Evolutionary conservation across 35 echinoderm and acorn worm genomes (phyloP).

Genomic region (Chiridota heheva): DNA sequence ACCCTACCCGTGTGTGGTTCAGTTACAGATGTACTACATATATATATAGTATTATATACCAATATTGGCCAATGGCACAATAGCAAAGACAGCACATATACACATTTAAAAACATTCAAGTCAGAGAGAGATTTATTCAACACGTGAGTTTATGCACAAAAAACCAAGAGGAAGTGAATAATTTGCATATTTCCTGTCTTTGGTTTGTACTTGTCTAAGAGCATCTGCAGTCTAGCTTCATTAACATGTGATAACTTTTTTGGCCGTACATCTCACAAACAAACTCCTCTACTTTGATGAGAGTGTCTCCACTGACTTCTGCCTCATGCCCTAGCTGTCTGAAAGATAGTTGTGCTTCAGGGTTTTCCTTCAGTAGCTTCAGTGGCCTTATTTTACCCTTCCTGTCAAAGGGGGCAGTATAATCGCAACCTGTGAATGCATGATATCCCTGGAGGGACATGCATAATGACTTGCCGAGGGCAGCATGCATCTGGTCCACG

Average conservation of each 20-base stretch:
- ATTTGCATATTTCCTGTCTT: background rate
- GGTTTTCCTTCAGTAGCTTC: background rate
- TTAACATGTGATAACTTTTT: background rate
- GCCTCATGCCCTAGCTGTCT: background rate
- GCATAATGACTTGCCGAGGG: background rate
- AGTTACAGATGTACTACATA: too few relatives aligned
- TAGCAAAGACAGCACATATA: too few relatives aligned
- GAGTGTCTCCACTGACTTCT: background rate
- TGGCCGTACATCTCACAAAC: background rate
- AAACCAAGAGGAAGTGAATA: background rate
- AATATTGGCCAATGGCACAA: too few relatives aligned
- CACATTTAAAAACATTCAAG: too few relatives aligned
- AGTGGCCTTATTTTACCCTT: conserved; percentile 1
- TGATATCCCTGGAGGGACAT: conserved; percentile 5
- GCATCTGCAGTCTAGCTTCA: background rate
- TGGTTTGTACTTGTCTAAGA: background rate
- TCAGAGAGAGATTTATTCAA: too few relatives aligned
- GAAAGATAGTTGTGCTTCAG: background rate
- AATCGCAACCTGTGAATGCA: conserved; percentile 25
- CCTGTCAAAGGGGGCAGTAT: background rate
- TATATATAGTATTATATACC: too few relatives aligned
- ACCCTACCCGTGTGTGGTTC: too few relatives aligned
- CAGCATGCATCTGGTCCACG: background rate
- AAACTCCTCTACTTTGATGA: background rate
- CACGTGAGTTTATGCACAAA: too few relatives aligned